Evolutionary conservation across 2,888 invertebrate species (phyloP), one percentile per base, ranked within the genome.

Genomic region (Conomelus anceps): DNA sequence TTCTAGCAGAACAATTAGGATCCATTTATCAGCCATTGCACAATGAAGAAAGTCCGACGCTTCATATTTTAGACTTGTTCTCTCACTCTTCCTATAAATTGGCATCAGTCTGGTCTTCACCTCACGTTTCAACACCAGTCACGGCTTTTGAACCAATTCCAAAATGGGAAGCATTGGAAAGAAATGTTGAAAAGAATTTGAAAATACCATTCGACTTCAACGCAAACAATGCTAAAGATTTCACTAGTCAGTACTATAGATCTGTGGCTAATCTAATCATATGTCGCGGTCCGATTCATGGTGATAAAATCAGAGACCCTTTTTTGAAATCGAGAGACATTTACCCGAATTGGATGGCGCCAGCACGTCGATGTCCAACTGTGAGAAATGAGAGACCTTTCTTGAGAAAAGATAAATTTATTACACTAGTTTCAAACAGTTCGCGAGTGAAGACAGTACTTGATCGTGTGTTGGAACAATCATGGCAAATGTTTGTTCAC

Each of bases 71-170:
- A 22, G 92, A 93, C 87, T 91, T 94, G 85, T 93, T 93, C n/a
- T 92, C 94, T 0, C 94, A 94, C 92, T 94, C 94, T 9, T 92
- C 92, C n/a, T 94, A 93, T 90, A 94, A 94, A 92, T 92, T 94
- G 63, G 92, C 94, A 24, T 93, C 93, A 84, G 92, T 94, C 23
- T 93, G 93, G 91, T 93, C 93, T 63, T 93, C 93, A 20, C 94
- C 94, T 22, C 93, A 93, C 89, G 90, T 93, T 85, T 89, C 92
- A 6, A 91, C 92, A 23, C 92, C 92, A 84, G 91, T 92, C 89
- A 89, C 91, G 0, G 92, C 92, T 63, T 94, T 93, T 91, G 94
- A 94, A 92, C 90, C 92, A n/a, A 89, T 90, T n/a, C 91, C 91
- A 84, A 93, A 92, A 13, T 95, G 94, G 94, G 91, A 92, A 84